These are phyloP conservation scores for Macrocentrus cingulum DNA, from an alignment of 1,140 invertebrate species.

Conservation along the genomic window DNA sequence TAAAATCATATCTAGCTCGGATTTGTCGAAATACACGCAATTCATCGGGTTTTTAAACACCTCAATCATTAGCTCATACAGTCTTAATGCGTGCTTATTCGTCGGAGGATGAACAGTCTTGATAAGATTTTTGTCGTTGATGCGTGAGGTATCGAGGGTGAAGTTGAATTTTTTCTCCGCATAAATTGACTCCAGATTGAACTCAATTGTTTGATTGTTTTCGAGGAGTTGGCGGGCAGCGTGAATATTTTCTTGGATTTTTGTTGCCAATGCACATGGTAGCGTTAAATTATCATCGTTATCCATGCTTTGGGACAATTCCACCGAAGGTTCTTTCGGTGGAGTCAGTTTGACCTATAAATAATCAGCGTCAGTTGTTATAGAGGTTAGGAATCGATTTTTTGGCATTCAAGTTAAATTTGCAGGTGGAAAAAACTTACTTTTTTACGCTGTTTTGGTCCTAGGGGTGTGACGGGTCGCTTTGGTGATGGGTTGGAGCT, in stretches of 20 bases:
- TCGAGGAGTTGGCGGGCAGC: not conserved
- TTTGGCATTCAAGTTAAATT: too few species aligned
- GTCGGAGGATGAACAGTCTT: not conserved
- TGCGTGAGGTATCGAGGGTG: not conserved
- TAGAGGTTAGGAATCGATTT: too few species aligned
- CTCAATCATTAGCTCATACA: slow-evolving; percentile 21
- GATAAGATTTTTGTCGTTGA: not conserved
- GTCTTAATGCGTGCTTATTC: too few species aligned
- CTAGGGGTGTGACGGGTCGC: too few species aligned
- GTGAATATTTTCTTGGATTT: not conserved
- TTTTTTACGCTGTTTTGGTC: too few species aligned
- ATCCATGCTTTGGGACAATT: too few species aligned
- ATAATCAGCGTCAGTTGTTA: too few species aligned
- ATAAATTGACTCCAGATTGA: not conserved
- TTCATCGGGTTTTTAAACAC: slow-evolving; percentile 45
- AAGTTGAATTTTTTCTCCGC: not conserved
- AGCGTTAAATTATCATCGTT: not conserved
- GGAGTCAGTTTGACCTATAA: too few species aligned
- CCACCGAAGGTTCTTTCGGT: too few species aligned
- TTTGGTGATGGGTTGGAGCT: too few species aligned
- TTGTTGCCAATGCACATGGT: not conserved
- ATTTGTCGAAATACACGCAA: slow-evolving; percentile 44
- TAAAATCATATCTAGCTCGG: slow-evolving; percentile 43
- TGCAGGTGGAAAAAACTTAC: too few species aligned
- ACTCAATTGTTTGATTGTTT: not conserved